phyloP scores from a whole-genome alignment of 2,888 invertebrate species.

The Parochlus steinenii region DNA sequence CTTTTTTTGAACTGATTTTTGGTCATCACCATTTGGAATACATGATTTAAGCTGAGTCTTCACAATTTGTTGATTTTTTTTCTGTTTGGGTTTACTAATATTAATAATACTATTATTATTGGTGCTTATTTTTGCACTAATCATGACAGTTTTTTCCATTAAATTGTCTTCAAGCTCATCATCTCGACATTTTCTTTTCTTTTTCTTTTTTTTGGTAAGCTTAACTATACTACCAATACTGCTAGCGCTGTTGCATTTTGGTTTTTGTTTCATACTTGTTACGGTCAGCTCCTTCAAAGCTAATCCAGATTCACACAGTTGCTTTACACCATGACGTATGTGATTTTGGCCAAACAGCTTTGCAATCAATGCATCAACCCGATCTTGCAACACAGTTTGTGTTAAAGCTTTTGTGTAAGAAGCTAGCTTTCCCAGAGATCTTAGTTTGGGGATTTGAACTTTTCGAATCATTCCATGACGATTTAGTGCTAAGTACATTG shows the following conservation, averaged over 20 bases:
- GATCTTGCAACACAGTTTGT: conserved; percentile 35
- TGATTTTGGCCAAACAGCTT: conserved; percentile 33
- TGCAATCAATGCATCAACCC: conserved; percentile 34
- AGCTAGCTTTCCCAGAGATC: conserved; percentile 54
- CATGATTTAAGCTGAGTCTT: no score
- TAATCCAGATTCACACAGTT: conserved; percentile 32
- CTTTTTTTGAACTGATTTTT: no score
- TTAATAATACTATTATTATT: no score
- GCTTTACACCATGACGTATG: conserved; percentile 30
- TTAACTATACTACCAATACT: conserved; percentile 18
- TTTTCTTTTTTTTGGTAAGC: conserved; percentile 20
- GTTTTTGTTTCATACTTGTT: conserved; percentile 30
- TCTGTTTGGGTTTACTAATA: no score
- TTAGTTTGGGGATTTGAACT: conserved; percentile 48
- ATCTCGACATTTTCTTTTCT: conserved; percentile 21
- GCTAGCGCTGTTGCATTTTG: conserved; percentile 24
- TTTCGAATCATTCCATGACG: conserved; percentile 53
- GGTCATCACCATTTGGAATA: no score
- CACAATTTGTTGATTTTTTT: no score
- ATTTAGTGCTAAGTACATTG: conserved; percentile 61
- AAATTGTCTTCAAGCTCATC: conserved; percentile 12
- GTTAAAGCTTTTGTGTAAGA: conserved; percentile 57
- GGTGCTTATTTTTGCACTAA: no score
- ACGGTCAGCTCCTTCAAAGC: conserved; percentile 27
- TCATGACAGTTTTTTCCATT: no score